Conservation (phyloP, 2,113 vertebrate species). For the Eleginops maclovinus region DNA sequence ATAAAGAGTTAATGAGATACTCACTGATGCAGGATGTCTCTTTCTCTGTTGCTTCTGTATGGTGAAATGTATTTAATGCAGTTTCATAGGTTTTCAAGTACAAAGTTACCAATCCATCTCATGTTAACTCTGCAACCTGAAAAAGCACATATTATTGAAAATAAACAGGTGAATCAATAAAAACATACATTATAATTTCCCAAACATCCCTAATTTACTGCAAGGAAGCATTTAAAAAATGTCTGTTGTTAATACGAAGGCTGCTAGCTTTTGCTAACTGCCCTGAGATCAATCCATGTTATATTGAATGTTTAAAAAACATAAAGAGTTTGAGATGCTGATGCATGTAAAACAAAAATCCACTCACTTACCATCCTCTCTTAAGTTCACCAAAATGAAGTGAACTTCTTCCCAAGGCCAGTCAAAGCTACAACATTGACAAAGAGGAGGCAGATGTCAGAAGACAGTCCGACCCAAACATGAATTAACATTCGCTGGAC, state of each 20-base stretch:
- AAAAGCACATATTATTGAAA: constrained; percentile 42
- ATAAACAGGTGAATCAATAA: constrained; percentile 25
- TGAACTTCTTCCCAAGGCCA: constrained; percentile 99
- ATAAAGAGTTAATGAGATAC: constrained; percentile 66
- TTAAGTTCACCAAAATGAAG: constrained; percentile 95
- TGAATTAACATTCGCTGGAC: not conserved
- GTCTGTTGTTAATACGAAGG: constrained; percentile 17
- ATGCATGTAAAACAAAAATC: not conserved
- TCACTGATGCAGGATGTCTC: constrained; percentile 88
- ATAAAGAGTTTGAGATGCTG: not conserved
- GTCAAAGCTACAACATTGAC: constrained; percentile 87
- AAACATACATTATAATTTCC: not conserved
- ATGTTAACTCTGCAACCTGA: constrained; percentile 70
- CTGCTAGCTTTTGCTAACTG: constrained; percentile 11
- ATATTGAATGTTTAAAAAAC: constrained; percentile 5
- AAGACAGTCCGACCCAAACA: not conserved
- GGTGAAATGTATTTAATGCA: constrained; percentile 81
- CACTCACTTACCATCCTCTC: constrained; percentile 84
- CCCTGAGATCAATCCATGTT: not conserved
- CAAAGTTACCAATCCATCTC: constrained; percentile 79
- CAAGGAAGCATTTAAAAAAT: not conserved
- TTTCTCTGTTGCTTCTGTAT: constrained; percentile 41
- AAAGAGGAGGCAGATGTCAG: constrained; percentile 41
- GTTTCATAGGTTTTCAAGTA: constrained; percentile 94
- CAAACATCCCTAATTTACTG: not conserved